These are phyloP conservation scores for Paedocypris micromegethes DNA, from an alignment of 2,797 vertebrate species.

Conservation along the genomic window DNA sequence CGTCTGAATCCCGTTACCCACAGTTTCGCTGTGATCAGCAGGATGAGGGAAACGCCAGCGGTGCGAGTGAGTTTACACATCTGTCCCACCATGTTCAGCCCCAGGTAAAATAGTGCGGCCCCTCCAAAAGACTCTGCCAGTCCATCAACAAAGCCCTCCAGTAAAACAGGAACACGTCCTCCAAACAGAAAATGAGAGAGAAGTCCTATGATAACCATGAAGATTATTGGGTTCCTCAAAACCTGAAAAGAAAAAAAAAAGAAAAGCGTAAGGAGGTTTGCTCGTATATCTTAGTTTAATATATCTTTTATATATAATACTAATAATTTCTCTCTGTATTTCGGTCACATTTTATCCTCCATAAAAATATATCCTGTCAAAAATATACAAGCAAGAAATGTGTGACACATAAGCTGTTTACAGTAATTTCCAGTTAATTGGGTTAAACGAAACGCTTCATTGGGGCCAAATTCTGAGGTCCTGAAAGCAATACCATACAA, in stretches of 20 bases:
- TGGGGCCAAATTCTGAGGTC: too few species aligned
- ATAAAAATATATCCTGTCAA: too few species aligned
- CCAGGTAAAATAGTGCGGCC: slow-evolving; percentile 90
- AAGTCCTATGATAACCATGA: slow-evolving; percentile 93
- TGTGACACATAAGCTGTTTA: too few species aligned
- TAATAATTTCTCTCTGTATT: too few species aligned
- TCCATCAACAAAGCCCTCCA: slow-evolving; percentile 89
- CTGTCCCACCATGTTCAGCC: slow-evolving; percentile 91
- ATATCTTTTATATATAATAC: too few species aligned
- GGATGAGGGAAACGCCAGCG: slow-evolving; percentile 86
- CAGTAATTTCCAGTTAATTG: too few species aligned
- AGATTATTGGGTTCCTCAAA: slow-evolving; percentile 93
- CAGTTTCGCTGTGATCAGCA: slow-evolving; percentile 98
- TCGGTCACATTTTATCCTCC: too few species aligned
- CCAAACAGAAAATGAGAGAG: slow-evolving; percentile 85
- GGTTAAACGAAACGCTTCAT: too few species aligned
- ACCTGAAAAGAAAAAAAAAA: slow-evolving; percentile 59
- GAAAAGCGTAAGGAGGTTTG: too few species aligned
- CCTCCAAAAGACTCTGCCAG: slow-evolving; percentile 91
- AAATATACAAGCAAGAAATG: too few species aligned
- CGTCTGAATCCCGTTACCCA: slow-evolving; percentile 63
- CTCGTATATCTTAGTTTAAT: too few species aligned
- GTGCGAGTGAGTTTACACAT: slow-evolving; percentile 83
- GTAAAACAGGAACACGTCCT: slow-evolving; percentile 79
- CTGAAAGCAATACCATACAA: too few species aligned